Base-by-base conservation (phyloP, 1,140 invertebrate species). In the Cydia amplana region DNA sequence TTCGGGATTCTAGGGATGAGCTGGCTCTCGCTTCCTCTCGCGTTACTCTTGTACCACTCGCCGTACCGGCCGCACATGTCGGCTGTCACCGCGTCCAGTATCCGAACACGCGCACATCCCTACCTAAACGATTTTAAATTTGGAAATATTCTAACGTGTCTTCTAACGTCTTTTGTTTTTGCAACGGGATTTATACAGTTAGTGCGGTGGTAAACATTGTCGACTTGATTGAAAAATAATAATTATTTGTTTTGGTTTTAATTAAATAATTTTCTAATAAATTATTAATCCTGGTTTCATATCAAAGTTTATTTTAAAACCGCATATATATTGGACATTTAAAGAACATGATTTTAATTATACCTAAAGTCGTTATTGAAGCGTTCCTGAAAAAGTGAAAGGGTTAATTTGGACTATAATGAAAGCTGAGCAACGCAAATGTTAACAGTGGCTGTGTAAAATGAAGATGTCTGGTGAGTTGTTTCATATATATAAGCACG, bases 1-100 rank as follows among this genome's bases (percentile, higher is more conserved):
- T 90, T 92, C 87, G 88, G 90, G 90, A 92, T 91, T 86, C 88
- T 88, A 92, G 91, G 90, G 91, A 93, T 93, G 90, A 89, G 88
- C 87, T 82, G 80, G 82, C 75, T 92, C 87, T 91, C 90, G 85
- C 89, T 89, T 91, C 89, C 90, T 91, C 90, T 86, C 87, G 80
- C 87, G 80, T 90, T 93, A 91, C 87, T 91, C 85, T 87, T 86
- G 86, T 85, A 87, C 83, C 84, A 90, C 85, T 82, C 90, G 90
- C 86, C 87, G 88, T 84, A 85, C 85, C 79, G 83, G 85, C 70
- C 88, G 85, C 91, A 91, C 91, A 89, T 84, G 82, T 80, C 80
- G 75, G 64, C 67, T 67, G 73, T 20, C 73, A 51, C 46, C 64
- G 25, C 60, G 76, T 16, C 74, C 74, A 46, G 70, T 43, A 25